A percentile compares a stretch with the other conserved stretches of the same genome.
Evolutionary conservation across 2,888 invertebrate species (phyloP).

Genomic region (Diadegma fenestrale): DNA sequence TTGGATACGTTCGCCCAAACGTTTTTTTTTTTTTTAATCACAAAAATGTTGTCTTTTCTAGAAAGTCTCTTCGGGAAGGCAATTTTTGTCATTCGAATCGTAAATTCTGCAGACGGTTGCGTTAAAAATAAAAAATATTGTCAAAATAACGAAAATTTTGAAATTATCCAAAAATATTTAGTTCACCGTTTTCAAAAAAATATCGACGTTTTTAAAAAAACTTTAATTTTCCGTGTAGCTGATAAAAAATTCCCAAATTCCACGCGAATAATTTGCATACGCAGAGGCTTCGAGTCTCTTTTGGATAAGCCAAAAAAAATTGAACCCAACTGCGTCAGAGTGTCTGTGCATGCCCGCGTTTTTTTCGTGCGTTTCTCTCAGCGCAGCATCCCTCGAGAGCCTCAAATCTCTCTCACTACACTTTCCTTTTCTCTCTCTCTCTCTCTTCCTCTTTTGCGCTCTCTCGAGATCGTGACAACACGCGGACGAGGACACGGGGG

Average conservation of each 20-base stretch:
- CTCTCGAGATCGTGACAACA: constrained; percentile 51
- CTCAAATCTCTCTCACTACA: constrained; percentile 56
- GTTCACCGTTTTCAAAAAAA: no score
- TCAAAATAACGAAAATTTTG: no score
- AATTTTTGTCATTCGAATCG: no score
- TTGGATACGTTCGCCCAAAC: no score
- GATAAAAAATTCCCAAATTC: neutral
- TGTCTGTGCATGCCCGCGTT: constrained; percentile 71
- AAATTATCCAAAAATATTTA: no score
- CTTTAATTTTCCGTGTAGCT: no score
- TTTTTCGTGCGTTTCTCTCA: constrained; percentile 42
- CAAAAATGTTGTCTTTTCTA: no score
- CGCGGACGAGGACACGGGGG: constrained; percentile 66
- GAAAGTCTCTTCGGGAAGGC: no score
- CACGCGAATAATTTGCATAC: neutral
- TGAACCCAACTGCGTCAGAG: neutral
- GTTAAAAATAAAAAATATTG: no score
- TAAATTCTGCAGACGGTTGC: no score
- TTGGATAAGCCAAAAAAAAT: neutral
- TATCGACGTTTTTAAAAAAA: no score
- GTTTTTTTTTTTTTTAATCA: no score
- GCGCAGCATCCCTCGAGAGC: constrained; percentile 64
- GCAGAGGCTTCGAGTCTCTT: neutral
- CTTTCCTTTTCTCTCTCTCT: constrained; percentile 40
- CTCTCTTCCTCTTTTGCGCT: constrained; percentile 14